Conservation (phyloP, 2,888 invertebrate species). For the Micropterix aruncella region DNA sequence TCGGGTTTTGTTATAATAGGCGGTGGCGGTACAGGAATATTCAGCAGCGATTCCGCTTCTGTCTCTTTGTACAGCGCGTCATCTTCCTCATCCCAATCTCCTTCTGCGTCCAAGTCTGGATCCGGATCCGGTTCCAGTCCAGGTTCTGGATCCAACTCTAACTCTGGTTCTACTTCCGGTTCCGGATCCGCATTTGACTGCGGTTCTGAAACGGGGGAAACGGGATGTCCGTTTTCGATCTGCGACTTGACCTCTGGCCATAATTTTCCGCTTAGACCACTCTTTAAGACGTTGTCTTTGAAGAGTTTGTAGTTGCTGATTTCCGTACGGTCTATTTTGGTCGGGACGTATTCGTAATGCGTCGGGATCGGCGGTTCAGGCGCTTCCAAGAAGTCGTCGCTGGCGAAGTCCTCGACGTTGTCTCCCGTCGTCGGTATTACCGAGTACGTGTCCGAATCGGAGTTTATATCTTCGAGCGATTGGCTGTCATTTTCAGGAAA, state of each 20-base stretch:
- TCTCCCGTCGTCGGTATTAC: slow-evolving; percentile 2
- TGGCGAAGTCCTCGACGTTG: slow-evolving; percentile 1
- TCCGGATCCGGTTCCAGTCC: slow-evolving; percentile 17
- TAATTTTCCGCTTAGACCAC: slow-evolving; percentile 18
- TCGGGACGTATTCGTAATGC: slow-evolving; percentile 31
- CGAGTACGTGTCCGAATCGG: slow-evolving; percentile 1
- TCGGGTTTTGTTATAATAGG: slow-evolving; percentile 6
- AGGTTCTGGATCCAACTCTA: slow-evolving; percentile 20
- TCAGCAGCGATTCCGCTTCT: slow-evolving; percentile 11
- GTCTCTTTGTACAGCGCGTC: slow-evolving; percentile 30
- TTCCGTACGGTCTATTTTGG: slow-evolving; percentile 27
- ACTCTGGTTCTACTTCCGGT: neutral
- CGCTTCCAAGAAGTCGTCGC: neutral
- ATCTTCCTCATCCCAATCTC: slow-evolving; percentile 33
- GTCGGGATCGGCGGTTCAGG: neutral
- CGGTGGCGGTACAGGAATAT: slow-evolving; percentile 9
- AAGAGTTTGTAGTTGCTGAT: slow-evolving; percentile 34
- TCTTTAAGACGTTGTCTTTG: slow-evolving; percentile 29
- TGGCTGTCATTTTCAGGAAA: too few species aligned
- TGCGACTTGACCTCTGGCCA: slow-evolving; percentile 22
- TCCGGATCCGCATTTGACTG: too few species aligned
- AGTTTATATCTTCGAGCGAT: neutral
- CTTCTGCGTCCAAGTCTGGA: slow-evolving; percentile 14
- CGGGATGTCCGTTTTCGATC: slow-evolving; percentile 1
- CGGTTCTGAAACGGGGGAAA: neutral